Percentiles rank a stretch among this genome's conserved stretches.
phyloP scores from a whole-genome alignment of 1,140 invertebrate genomes.

The Drosophila gunungcola region DNA sequence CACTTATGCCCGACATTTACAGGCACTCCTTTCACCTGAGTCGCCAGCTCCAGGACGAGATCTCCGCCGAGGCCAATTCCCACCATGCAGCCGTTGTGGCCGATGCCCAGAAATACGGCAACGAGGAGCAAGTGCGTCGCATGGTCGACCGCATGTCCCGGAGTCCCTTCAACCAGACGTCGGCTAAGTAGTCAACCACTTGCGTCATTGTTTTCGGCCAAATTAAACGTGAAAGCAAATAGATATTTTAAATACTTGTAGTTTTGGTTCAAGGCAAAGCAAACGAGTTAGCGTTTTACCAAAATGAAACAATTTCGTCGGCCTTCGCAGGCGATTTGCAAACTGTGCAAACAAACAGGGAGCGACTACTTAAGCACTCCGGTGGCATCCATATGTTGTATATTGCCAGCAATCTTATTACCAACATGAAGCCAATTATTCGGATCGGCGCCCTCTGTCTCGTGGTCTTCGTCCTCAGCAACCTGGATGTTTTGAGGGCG shows the following conservation, averaged over 20 bases:
- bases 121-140: conserved; percentile 85
- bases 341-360: conserved; percentile 51
- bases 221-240: conserved; percentile 39
- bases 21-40: conserved; percentile 85
- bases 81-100: conserved; percentile 85
- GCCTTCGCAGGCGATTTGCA: conserved; percentile 39
- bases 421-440: conserved; percentile 41
- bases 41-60: conserved; percentile 84
- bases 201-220: conserved; percentile 6
- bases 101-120: conserved; percentile 85
- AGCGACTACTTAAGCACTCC: conserved; percentile 42
- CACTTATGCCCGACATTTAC: not conserved
- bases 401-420: conserved; percentile 27
- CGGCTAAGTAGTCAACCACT: conserved; percentile 34
- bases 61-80: conserved; percentile 84
- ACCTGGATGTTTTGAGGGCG: conserved; percentile 14
- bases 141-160: conserved; percentile 66
- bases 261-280: conserved; percentile 45
- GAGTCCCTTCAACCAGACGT: conserved; percentile 38
- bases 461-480: conserved; percentile 12
- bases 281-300: conserved; percentile 20
- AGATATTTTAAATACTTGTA: conserved; percentile 7
- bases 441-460: conserved; percentile 7
- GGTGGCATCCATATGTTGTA: conserved; percentile 10
- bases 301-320: conserved; percentile 12